Evolutionary conservation across 2,888 invertebrate species (phyloP), one percentile per base, ranked within the genome.

Genomic region (Aplocera efformata): DNA sequence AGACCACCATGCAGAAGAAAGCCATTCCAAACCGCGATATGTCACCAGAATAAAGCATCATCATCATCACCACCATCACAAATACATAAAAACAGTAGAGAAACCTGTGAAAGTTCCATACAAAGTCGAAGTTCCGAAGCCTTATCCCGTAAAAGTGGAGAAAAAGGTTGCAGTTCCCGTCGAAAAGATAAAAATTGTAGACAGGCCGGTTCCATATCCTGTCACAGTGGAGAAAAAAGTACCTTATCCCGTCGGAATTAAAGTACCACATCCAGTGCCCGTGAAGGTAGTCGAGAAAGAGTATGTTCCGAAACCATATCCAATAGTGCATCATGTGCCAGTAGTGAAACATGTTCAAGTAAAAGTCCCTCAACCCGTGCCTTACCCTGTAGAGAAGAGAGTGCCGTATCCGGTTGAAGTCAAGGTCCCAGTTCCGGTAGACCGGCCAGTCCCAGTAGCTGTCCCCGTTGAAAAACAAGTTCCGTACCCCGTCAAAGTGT

Each of bases 11-110:
- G 54, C 67, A 27, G 79, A 79, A 42, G 73, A 59, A 34, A 78
- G 74, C 55, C 63, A 71, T 42, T 52, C 46, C 28, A 67, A 61
- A 32, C 65, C 75, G 23, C 71, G 63, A 42, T 63, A 74, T 46
- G 55, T 76, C 53, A 84, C 85, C 40, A 88, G 80, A 70, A 72
- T 89, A 56, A 89, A 91, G 63, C 91, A 91, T 57, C 92, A 91
- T 58, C 92, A 91, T 58, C 91, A 91, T 53, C 91, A 91, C 58
- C 91, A 91, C 63, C 91, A 91, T 60, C 92, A 91, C 62, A 90
- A 90, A 71, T 91, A 91, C 59, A 72, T 91, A 3, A 90, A 91
- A 67, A 91, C 91, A 22, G 80, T 91, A 10, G 85, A 91, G 26
- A 91, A 91, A 65, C 89, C 89, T 34, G 65, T 86, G 20, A 75